Percentiles rank a stretch among this genome's conserved stretches.
Conservation (phyloP, 2,113 vertebrate genomes). For the Saccopteryx leptura region DNA sequence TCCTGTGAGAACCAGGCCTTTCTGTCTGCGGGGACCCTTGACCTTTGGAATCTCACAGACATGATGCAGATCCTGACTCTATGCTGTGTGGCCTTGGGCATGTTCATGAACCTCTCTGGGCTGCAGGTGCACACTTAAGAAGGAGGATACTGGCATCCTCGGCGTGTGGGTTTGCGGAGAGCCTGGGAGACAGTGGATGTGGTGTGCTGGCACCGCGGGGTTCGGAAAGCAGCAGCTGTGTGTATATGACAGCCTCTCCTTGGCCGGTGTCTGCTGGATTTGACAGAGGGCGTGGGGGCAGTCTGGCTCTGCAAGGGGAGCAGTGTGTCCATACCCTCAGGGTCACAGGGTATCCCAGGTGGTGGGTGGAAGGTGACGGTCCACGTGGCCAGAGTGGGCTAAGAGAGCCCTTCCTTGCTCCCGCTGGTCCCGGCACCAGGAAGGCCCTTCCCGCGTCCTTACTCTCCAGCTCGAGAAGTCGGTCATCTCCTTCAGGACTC, state of each 20-base stretch:
- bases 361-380: accelerated
- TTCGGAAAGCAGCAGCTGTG: accelerated
- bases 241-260: too few relatives aligned
- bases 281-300: neutral
- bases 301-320: too few relatives aligned
- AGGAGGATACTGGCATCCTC: neutral
- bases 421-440: neutral
- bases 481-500: too few relatives aligned
- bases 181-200: neutral
- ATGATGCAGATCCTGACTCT: neutral
- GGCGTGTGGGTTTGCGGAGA: neutral
- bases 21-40: too few relatives aligned
- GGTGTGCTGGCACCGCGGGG: accelerated
- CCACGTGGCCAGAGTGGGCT: accelerated
- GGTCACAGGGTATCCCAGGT: neutral
- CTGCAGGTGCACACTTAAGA: neutral
- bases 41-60: neutral
- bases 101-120: neutral
- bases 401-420: neutral
- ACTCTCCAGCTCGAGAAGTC: too few relatives aligned
- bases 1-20: accelerated
- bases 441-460: neutral
- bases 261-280: accelerated
- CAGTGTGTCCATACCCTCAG: accelerated
- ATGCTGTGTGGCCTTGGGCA: neutral